A percentile compares a stretch with the other conserved stretches of the same genome.
phyloP scores from a whole-genome alignment of 2,113 vertebrate genomes.

The Pleuronectes platessa region DNA sequence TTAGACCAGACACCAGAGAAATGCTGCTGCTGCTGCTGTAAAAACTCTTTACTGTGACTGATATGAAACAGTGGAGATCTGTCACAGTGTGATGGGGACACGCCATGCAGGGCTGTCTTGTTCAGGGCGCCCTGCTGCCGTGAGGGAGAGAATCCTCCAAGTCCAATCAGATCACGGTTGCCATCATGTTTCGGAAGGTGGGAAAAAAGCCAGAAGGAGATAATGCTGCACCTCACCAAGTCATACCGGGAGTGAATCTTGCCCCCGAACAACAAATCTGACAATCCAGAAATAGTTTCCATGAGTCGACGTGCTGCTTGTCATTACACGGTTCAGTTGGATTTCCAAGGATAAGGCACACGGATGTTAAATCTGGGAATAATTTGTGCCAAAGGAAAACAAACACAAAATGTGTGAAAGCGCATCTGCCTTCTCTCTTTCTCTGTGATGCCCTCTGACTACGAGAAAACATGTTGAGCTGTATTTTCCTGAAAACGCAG shows the following conservation, averaged over 20 bases:
- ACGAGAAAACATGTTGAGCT: slow-evolving; percentile 19
- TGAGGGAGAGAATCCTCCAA: slow-evolving; percentile 30
- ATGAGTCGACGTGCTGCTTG: not conserved
- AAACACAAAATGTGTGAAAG: slow-evolving; percentile 27
- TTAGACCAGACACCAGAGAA: slow-evolving; percentile 20
- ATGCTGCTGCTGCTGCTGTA: slow-evolving; percentile 10
- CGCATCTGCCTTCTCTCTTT: not conserved
- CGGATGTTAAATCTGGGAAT: slow-evolving; percentile 13
- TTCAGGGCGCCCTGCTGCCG: slow-evolving; percentile 50
- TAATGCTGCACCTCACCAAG: not conserved
- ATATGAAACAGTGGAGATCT: slow-evolving; percentile 42
- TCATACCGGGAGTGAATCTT: slow-evolving; percentile 1
- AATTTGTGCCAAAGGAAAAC: slow-evolving; percentile 2
- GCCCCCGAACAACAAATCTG: slow-evolving; percentile 5
- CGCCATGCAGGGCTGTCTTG: slow-evolving; percentile 18
- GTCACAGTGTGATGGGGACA: slow-evolving; percentile 42
- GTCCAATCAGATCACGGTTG: slow-evolving; percentile 57
- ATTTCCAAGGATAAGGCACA: slow-evolving; percentile 7
- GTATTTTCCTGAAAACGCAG: slow-evolving; percentile 14
- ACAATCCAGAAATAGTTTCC: not conserved
- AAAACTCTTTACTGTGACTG: slow-evolving; percentile 39
- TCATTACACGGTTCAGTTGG: not conserved
- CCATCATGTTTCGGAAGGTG: slow-evolving; percentile 42
- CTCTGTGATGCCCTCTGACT: not conserved
- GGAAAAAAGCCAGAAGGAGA: slow-evolving; percentile 17